phyloP scores from a whole-genome alignment of 1,140 invertebrate species.

The Pomacea maculata region DNA sequence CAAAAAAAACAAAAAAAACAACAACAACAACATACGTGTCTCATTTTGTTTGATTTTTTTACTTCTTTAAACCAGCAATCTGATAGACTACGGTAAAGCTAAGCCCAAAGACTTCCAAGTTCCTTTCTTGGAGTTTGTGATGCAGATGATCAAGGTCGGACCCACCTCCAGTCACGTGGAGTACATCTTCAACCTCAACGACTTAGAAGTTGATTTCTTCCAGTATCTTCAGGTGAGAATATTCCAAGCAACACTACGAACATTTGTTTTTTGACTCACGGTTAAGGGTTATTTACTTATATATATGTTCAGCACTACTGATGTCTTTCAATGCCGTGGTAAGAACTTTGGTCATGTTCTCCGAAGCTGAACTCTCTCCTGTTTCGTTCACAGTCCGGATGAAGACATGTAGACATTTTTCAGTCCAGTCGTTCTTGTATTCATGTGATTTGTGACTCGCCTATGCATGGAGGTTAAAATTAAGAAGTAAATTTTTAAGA shows the following conservation, averaged over 20 bases:
- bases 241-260: not conserved
- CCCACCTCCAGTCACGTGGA: constrained; percentile 7
- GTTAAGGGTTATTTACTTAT: not conserved
- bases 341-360: too few species aligned
- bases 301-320: not conserved
- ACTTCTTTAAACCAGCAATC: not conserved
- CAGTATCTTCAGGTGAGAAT: constrained; percentile 6
- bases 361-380: too few species aligned
- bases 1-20: too few species aligned
- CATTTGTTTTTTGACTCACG: not conserved
- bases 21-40: too few species aligned
- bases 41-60: too few species aligned
- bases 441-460: too few species aligned
- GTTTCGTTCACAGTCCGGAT: too few species aligned
- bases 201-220: not conserved
- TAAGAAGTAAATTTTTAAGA: too few species aligned
- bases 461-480: too few species aligned
- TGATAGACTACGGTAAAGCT: not conserved
- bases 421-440: too few species aligned
- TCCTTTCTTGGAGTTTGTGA: constrained; percentile 3
- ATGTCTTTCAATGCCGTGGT: not conserved
- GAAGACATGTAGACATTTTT: too few species aligned
- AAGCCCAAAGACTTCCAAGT: not conserved
- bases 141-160: constrained; percentile 1
- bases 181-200: not conserved